Evolutionary conservation across 1,140 invertebrate genomes (phyloP).

Genomic region (Sinonovacula constricta): DNA sequence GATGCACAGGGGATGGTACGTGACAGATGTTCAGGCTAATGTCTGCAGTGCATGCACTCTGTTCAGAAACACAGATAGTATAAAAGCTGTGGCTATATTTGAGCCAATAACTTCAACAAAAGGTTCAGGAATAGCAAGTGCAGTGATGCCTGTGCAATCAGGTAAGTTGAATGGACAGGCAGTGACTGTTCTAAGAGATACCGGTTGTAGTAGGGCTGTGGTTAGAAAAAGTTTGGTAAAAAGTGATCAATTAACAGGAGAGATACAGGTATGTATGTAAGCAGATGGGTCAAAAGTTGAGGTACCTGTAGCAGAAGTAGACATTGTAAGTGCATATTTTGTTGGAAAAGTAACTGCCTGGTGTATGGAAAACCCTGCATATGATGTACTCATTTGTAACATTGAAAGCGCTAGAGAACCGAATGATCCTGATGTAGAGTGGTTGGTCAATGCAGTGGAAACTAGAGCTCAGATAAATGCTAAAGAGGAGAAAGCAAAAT

Average conservation of each 20-base stretch:
- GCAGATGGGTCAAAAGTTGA: neutral
- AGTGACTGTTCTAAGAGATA: conserved; percentile 22
- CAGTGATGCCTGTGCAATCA: neutral
- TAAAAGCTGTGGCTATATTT: neutral
- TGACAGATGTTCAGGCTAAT: neutral
- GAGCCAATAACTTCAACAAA: neutral
- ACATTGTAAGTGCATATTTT: neutral
- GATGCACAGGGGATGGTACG: neutral
- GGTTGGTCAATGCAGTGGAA: neutral
- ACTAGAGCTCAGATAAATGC: neutral
- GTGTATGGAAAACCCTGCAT: conserved; percentile 6
- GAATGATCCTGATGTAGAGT: neutral
- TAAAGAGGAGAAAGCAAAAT: neutral
- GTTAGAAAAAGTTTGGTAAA: neutral
- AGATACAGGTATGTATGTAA: neutral
- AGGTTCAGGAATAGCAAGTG: neutral
- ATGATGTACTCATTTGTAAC: conserved; percentile 2
- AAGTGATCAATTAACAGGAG: neutral
- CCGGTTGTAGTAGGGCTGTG: conserved; percentile 16
- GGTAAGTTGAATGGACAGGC: neutral
- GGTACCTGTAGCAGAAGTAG: too few relatives aligned
- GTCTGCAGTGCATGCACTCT: neutral
- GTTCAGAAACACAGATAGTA: neutral
- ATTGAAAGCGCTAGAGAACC: neutral
- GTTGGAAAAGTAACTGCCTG: neutral